These are phyloP conservation scores for Dascyllus trimaculatus DNA, from an alignment of 2,113 vertebrate species.

Conservation along the genomic window DNA sequence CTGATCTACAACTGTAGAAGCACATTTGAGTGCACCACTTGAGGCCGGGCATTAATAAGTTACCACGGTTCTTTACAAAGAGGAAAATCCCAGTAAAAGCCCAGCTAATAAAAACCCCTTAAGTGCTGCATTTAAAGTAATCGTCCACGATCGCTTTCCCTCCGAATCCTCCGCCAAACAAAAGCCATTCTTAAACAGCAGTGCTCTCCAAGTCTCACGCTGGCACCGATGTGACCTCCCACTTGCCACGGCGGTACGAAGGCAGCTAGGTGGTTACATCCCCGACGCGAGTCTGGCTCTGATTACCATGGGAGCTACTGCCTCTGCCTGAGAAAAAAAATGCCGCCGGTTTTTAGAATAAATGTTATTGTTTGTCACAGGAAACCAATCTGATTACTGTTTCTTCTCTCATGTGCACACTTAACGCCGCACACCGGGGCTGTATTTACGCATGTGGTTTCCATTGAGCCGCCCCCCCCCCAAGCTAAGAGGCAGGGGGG, in stretches of 20 bases:
- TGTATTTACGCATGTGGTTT: constrained; percentile 97
- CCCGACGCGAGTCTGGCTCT: constrained; percentile 90
- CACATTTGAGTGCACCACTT: background rate
- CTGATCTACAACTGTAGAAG: background rate
- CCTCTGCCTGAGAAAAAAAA: constrained; percentile 90
- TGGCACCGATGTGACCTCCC: constrained; percentile 88
- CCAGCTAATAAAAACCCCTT: constrained; percentile 1
- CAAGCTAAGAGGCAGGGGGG: constrained; percentile 24
- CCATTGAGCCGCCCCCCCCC: constrained; percentile 82
- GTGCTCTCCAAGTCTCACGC: constrained; percentile 32
- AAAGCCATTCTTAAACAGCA: constrained; percentile 39
- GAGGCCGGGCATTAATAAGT: background rate
- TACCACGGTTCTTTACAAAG: background rate
- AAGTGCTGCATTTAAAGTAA: constrained; percentile 20
- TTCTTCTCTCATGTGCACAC: constrained; percentile 85
- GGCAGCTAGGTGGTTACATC: constrained; percentile 83
- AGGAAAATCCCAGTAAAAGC: constrained; percentile 22
- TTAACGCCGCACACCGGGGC: constrained; percentile 86
- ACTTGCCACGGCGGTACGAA: constrained; percentile 84
- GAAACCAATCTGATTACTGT: constrained; percentile 96
- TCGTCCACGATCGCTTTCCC: background rate
- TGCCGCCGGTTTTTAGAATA: constrained; percentile 92
- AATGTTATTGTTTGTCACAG: constrained; percentile 99
- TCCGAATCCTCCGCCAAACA: constrained; percentile 31
- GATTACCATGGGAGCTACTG: constrained; percentile 93